A percentile compares a stretch with the other conserved stretches of the same genome.
These are phyloP conservation scores for Synanthedon vespiformis DNA, from an alignment of 2,888 invertebrate species.

Conservation along the genomic window DNA sequence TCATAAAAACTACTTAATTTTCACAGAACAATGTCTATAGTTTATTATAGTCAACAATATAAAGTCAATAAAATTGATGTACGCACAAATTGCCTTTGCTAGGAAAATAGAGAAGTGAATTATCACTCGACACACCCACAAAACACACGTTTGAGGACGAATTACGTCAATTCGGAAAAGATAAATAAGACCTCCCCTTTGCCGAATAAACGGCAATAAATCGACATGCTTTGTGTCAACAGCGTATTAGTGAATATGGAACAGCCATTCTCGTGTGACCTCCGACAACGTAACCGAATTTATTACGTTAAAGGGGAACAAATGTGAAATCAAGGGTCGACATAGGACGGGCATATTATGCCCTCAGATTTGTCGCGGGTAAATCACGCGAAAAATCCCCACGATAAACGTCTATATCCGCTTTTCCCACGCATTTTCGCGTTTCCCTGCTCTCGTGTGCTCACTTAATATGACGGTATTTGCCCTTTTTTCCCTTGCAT, in stretches of 20 bases:
- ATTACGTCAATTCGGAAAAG: conserved; percentile 53
- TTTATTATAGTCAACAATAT: too few species aligned
- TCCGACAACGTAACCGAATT: conserved; percentile 6
- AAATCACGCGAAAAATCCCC: conserved; percentile 69
- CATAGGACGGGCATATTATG: conserved; percentile 33
- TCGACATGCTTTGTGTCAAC: conserved; percentile 61
- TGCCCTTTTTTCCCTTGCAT: conserved; percentile 53
- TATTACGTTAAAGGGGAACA: conserved; percentile 5
- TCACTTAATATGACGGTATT: conserved; percentile 69
- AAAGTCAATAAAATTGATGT: background rate
- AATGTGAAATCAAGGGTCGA: conserved; percentile 18
- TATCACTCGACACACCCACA: conserved; percentile 22
- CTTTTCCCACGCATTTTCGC: conserved; percentile 69
- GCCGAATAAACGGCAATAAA: conserved; percentile 57
- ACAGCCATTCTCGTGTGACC: conserved; percentile 26
- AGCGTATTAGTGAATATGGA: conserved; percentile 51
- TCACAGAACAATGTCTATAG: too few species aligned
- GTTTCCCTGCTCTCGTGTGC: conserved; percentile 65
- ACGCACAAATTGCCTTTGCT: background rate
- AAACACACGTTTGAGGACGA: conserved; percentile 32
- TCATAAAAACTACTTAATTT: too few species aligned
- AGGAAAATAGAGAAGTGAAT: conserved; percentile 7
- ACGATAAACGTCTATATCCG: conserved; percentile 69
- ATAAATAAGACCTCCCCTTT: conserved; percentile 58
- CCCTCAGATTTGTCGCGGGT: conserved; percentile 62